Evolutionary conservation across 2,797 vertebrate species (phyloP).

Genomic region (Distichodus sexfasciatus): DNA sequence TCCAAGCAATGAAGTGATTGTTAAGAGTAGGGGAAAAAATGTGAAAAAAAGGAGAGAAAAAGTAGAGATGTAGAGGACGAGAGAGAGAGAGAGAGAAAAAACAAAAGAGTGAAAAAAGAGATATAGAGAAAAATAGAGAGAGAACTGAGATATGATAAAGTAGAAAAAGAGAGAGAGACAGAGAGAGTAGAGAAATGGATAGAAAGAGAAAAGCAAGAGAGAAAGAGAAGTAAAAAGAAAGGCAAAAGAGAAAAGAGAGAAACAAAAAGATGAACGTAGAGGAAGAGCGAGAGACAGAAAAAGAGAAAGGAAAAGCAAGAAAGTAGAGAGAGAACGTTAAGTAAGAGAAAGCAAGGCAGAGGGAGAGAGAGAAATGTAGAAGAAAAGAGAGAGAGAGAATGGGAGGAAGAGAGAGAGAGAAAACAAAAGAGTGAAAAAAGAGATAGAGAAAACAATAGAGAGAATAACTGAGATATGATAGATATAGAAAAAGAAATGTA

Average conservation of each 20-base stretch:
- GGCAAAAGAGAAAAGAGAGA: background rate
- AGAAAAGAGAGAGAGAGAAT: background rate
- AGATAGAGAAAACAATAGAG: too few species aligned
- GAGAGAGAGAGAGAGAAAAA: slow-evolving; percentile 3
- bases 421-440: background rate
- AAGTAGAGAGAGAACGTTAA: background rate
- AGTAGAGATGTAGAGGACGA: background rate
- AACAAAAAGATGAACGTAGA: too few species aligned
- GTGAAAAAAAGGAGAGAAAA: background rate
- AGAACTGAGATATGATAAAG: too few species aligned
- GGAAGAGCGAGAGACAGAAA: too few species aligned
- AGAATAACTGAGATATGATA: too few species aligned
- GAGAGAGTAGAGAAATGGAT: background rate
- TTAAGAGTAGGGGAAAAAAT: background rate
- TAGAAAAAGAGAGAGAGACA: background rate
- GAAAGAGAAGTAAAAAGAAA: background rate
- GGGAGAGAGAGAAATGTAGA: too few species aligned
- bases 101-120: background rate
- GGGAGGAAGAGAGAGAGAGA: background rate
- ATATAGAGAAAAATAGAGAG: background rate
- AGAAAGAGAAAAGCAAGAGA: background rate
- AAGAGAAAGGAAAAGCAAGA: too few species aligned
- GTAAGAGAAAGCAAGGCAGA: too few species aligned
- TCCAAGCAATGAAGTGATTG: too few species aligned
- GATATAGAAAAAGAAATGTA: background rate